Conservation (phyloP, 2,888 invertebrate species). For the Laspeyria flexula region DNA sequence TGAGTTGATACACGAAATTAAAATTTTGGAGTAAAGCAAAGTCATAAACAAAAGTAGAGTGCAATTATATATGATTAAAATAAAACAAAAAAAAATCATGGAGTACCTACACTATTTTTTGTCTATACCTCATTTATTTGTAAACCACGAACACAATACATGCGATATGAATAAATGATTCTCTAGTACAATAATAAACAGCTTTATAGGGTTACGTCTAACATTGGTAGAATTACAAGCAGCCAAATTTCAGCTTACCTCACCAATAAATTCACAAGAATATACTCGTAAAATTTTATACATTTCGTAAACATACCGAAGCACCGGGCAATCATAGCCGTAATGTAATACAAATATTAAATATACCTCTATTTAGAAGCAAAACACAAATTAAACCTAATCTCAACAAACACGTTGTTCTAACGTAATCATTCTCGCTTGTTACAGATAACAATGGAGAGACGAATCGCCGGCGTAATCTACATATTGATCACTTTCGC, state of each 20-base stretch:
- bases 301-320: neutral
- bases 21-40: too few species aligned
- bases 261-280: neutral
- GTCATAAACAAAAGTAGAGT: too few species aligned
- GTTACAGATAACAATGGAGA: conserved; percentile 81
- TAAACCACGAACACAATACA: neutral
- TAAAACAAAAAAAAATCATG: too few species aligned
- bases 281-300: neutral
- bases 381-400: conserved; percentile 35
- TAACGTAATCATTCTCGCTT: conserved; percentile 57
- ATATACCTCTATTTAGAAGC: conserved; percentile 15
- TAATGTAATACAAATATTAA: conserved; percentile 16
- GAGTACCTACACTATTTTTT: neutral
- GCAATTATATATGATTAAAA: too few species aligned
- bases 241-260: neutral
- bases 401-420: conserved; percentile 39
- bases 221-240: neutral
- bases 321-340: neutral
- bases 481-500: conserved; percentile 78
- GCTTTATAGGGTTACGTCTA: neutral
- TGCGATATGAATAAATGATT: neutral
- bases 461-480: conserved; percentile 71
- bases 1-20: too few species aligned
- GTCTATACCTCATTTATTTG: neutral
- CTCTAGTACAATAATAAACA: neutral